These are phyloP conservation scores for Caenorhabditis japonica DNA, from an alignment of 2,888 invertebrate species.

Conservation along the genomic window DNA sequence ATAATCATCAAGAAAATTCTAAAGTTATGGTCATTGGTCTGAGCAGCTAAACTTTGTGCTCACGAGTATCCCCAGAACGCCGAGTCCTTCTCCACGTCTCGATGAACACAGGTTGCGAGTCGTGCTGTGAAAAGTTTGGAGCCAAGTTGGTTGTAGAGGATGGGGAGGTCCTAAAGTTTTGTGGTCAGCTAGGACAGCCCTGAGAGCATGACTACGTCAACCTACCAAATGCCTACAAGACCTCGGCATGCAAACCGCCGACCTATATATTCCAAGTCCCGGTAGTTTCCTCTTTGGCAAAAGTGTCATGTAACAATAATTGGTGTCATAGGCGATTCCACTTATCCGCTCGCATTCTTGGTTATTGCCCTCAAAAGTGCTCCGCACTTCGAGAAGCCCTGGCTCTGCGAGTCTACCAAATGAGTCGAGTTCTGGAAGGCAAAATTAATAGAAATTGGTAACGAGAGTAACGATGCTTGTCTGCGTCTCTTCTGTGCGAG, in stretches of 20 bases:
- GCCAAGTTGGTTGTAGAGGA: constrained; percentile 35
- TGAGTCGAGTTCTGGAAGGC: constrained; percentile 27
- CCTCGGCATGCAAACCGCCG: constrained; percentile 41
- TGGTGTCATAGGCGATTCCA: constrained; percentile 39
- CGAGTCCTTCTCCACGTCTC: constrained; percentile 28
- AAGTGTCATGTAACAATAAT: constrained; percentile 40
- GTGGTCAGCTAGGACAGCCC: too few species aligned
- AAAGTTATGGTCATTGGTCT: not conserved
- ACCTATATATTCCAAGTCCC: constrained; percentile 14
- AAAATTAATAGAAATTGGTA: not conserved
- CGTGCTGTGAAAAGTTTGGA: constrained; percentile 29
- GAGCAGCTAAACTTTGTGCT: not conserved
- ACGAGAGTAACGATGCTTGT: not conserved
- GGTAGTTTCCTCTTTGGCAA: constrained; percentile 15
- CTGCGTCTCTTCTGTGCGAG: too few species aligned
- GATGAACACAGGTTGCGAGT: constrained; percentile 18
- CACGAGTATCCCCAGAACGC: constrained; percentile 46
- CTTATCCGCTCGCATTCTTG: constrained; percentile 38
- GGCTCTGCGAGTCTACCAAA: constrained; percentile 28
- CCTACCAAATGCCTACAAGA: constrained; percentile 27
- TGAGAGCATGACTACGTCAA: too few species aligned
- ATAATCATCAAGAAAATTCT: constrained; percentile 36
- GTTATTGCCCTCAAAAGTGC: constrained; percentile 29
- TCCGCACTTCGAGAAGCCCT: constrained; percentile 15
- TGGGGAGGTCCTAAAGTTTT: constrained; percentile 28